Evolutionary conservation across 1,140 invertebrate genomes (phyloP).

Genomic region (Gryllus bimaculatus): DNA sequence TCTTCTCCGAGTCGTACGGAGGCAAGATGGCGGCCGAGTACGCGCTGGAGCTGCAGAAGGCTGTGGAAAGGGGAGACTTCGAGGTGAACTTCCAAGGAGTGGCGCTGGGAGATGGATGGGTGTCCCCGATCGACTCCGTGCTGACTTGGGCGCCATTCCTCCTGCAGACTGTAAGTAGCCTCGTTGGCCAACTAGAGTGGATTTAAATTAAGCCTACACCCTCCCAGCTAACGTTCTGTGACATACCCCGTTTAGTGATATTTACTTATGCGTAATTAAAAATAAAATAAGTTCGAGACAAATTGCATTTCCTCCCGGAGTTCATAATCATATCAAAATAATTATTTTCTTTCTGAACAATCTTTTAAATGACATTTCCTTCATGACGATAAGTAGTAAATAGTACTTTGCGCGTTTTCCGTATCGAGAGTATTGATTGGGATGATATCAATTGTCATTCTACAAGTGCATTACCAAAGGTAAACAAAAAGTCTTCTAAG

Average conservation of each 20-base stretch:
- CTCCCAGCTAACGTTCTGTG: background rate
- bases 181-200: background rate
- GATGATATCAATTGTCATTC: no score
- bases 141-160: constrained; percentile 70
- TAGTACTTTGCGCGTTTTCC: no score
- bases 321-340: no score
- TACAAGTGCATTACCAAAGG: no score
- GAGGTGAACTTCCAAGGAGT: constrained; percentile 64
- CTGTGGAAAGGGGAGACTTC: constrained; percentile 50
- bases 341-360: no score
- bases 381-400: no score
- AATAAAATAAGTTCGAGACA: background rate
- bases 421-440: no score
- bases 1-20: constrained; percentile 78
- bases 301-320: no score
- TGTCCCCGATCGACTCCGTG: constrained; percentile 71
- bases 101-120: constrained; percentile 77
- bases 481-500: no score
- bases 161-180: constrained; percentile 47
- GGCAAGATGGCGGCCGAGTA: constrained; percentile 84
- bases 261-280: background rate
- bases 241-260: background rate
- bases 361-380: no score
- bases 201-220: background rate
- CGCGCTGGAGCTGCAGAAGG: constrained; percentile 48